A percentile compares a stretch with the other conserved stretches of the same genome.
phyloP scores from a whole-genome alignment of 2,113 vertebrate species.

The Melanotaenia duboulayi region DNA sequence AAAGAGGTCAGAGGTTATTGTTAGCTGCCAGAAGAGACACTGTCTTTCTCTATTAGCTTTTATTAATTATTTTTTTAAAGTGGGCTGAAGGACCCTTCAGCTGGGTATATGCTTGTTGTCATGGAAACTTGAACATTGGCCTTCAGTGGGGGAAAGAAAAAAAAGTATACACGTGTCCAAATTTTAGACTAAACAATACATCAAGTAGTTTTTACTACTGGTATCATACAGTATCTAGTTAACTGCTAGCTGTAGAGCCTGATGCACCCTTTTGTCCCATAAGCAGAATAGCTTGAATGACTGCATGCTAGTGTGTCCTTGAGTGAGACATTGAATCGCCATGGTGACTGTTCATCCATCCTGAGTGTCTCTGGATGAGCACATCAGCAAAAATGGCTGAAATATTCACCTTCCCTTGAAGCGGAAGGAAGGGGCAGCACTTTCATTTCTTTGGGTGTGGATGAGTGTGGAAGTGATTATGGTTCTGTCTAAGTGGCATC shows the following conservation, averaged over 20 bases:
- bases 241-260: conserved; percentile 2
- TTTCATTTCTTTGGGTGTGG: conserved; percentile 49
- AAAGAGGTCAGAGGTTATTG: conserved; percentile 45
- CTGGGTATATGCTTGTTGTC: conserved; percentile 33
- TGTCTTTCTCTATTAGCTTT: too few relatives aligned
- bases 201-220: background rate
- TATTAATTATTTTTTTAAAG: too few relatives aligned
- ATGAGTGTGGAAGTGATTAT: conserved; percentile 52
- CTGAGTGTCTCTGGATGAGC: conserved; percentile 23
- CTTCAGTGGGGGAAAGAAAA: background rate
- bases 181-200: conserved; percentile 11
- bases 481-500: conserved; percentile 56
- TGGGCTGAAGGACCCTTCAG: conserved; percentile 25
- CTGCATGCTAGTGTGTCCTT: conserved; percentile 40
- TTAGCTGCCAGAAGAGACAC: conserved; percentile 5
- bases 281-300: conserved; percentile 13
- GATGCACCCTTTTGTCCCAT: conserved; percentile 3
- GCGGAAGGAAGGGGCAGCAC: conserved; percentile 6
- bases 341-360: conserved; percentile 32
- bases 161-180: conserved; percentile 5
- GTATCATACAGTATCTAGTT: conserved; percentile 10
- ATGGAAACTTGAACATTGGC: conserved; percentile 22
- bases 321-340: conserved; percentile 36
- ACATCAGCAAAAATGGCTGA: conserved; percentile 34
- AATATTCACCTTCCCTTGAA: conserved; percentile 29